Conservation (phyloP, 2,797 vertebrate species). For the Coccyzus lansbergi region DNA sequence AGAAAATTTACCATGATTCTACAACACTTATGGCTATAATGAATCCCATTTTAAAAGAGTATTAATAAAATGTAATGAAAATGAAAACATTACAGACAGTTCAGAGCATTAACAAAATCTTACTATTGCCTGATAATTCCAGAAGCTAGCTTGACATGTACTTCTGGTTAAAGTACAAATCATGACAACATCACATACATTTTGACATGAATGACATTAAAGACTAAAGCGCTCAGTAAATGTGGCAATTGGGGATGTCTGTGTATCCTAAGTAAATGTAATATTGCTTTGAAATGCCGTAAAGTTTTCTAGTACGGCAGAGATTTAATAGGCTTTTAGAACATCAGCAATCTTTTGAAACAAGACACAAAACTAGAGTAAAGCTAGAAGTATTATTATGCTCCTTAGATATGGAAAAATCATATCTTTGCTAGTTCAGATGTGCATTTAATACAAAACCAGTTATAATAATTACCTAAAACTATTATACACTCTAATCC, state of each 20-base stretch:
- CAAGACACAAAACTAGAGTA: not conserved
- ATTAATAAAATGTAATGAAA: not conserved
- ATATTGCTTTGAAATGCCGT: not conserved
- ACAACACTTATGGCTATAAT: not conserved
- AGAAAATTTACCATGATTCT: not conserved
- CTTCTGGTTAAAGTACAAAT: not conserved
- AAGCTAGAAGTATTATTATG: not conserved
- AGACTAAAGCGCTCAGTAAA: not conserved
- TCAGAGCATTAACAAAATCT: not conserved
- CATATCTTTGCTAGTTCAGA: not conserved
- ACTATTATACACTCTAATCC: not conserved
- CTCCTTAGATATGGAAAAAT: too few relatives aligned
- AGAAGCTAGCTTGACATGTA: not conserved
- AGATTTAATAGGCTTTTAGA: not conserved
- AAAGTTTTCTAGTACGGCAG: not conserved
- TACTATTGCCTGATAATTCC: not conserved
- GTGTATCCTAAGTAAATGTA: not conserved
- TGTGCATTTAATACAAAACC: not conserved
- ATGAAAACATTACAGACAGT: accelerated
- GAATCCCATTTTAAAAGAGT: not conserved
- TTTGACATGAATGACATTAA: not conserved
- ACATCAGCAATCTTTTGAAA: not conserved
- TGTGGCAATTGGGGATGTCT: not conserved
- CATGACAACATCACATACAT: not conserved
- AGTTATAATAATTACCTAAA: not conserved